Percentiles rank a stretch among this genome's conserved stretches.
These are phyloP conservation scores for Laticauda colubrina DNA, from an alignment of 2,113 vertebrate species.

Conservation along the genomic window DNA sequence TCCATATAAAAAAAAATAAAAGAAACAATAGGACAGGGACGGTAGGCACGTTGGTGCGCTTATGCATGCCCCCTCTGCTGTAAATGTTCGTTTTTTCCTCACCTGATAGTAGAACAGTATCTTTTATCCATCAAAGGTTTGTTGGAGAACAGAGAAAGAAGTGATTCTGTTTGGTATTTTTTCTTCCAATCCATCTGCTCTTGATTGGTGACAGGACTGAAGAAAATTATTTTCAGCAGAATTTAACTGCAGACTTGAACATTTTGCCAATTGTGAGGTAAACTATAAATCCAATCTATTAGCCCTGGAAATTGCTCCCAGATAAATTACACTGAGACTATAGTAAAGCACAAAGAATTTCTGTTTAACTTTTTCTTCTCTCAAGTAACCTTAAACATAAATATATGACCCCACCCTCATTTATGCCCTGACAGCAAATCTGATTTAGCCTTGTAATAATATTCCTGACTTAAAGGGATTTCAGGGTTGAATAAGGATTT, in stretches of 20 bases:
- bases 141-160: background rate
- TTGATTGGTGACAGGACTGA: background rate
- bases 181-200: background rate
- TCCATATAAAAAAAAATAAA: too few relatives aligned
- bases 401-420: background rate
- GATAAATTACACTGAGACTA: background rate
- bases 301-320: background rate
- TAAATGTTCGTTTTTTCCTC: background rate
- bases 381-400: background rate
- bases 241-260: background rate
- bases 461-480: background rate
- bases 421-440: background rate
- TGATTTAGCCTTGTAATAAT: background rate
- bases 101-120: background rate
- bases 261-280: background rate
- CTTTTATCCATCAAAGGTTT: background rate
- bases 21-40: too few relatives aligned
- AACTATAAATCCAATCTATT: background rate
- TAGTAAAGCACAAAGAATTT: background rate
- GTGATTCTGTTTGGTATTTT: background rate
- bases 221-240: background rate
- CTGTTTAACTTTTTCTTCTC: background rate
- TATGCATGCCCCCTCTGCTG: background rate
- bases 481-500: background rate
- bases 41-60: too few relatives aligned